Evolutionary conservation across 1,140 invertebrate species (phyloP), one percentile per base, ranked within the genome.

Genomic region (Macrocentrus cingulum): DNA sequence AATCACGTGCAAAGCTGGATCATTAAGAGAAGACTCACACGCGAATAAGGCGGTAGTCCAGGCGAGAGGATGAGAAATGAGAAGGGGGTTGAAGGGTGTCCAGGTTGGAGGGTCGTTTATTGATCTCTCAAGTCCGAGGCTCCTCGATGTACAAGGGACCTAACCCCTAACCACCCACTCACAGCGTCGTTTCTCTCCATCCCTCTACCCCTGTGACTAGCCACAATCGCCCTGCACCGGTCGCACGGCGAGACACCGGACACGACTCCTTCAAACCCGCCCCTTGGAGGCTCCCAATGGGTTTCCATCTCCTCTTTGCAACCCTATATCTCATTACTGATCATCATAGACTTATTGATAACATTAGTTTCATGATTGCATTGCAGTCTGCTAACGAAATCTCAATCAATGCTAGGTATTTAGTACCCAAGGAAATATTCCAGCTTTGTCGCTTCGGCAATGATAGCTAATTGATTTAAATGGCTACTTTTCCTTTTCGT

Each of bases 41-140:
- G 25, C 25, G 9, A 5, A 29, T 29, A 29, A 5, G 9, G 25
- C 9, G n/a, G 25, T 29, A 29, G 25, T 29, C 25, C 9, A 29
- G 9, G 25, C 25, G 25, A 29, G 25, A 29, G 25, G 36, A 39
- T 39, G 36, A 39, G 36, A 11, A 39, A 39, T 39, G 59, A 68
- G n/a, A n/a, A n/a, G 69, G 66, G 68, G 66, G 65, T 68, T n/a
- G n/a, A n/a, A n/a, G n/a, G 72, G 71, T 78, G 72, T 71, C 74
- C 75, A 78, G 75, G 74, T 75, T 74, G 72, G 76, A 77, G 77
- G 76, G 75, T 77, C 77, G 74, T 80, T 80, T 79, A 80, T 80
- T 80, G 77, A 80, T 80, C 76, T 80, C 76, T 78, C 76, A 78
- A 80, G 77, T 79, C 74, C 74, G 71, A 63, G 45, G 53, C 58